Conservation (phyloP, 2,113 vertebrate species). For the Eulemur macaco region DNA sequence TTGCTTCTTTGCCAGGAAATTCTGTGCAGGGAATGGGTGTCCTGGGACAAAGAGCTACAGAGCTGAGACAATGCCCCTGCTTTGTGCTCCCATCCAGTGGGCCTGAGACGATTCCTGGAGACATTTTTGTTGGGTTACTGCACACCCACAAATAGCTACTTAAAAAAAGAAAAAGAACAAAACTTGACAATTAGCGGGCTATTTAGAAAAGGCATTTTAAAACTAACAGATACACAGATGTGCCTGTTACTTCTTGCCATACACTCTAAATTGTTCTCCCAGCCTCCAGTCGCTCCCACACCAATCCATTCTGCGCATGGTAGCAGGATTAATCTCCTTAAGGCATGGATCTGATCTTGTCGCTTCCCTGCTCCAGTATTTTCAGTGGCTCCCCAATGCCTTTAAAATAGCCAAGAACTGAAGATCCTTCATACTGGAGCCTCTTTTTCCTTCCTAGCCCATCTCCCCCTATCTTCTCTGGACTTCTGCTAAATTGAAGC, state of each 20-base stretch:
- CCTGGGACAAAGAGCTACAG: constrained; percentile 65
- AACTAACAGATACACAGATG: constrained; percentile 50
- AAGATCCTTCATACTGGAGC: background rate
- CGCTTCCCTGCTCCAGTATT: background rate
- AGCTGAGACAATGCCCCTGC: constrained; percentile 61
- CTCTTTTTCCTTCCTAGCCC: background rate
- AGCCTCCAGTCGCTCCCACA: constrained; percentile 47
- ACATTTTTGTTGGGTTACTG: constrained; percentile 78
- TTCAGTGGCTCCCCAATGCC: background rate
- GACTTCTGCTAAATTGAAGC: background rate
- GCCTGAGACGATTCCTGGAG: constrained; percentile 59
- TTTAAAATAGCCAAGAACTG: background rate
- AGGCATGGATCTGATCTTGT: background rate
- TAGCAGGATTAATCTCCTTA: background rate
- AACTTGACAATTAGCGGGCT: constrained; percentile 44
- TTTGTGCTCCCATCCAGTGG: constrained; percentile 62
- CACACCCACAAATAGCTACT: constrained; percentile 75
- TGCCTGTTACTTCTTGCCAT: constrained; percentile 22
- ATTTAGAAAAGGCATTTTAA: constrained; percentile 62
- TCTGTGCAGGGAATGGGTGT: constrained; percentile 18
- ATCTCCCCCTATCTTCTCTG: background rate
- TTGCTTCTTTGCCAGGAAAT: constrained; percentile 53
- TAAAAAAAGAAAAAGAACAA: constrained; percentile 34
- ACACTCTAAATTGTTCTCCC: constrained; percentile 46
- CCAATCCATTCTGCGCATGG: background rate